A percentile compares a stretch with the other conserved stretches of the same genome.
Conservation (phyloP, 35 echinoderm and acorn worm species). For the Eucidaris tribuloides region DNA sequence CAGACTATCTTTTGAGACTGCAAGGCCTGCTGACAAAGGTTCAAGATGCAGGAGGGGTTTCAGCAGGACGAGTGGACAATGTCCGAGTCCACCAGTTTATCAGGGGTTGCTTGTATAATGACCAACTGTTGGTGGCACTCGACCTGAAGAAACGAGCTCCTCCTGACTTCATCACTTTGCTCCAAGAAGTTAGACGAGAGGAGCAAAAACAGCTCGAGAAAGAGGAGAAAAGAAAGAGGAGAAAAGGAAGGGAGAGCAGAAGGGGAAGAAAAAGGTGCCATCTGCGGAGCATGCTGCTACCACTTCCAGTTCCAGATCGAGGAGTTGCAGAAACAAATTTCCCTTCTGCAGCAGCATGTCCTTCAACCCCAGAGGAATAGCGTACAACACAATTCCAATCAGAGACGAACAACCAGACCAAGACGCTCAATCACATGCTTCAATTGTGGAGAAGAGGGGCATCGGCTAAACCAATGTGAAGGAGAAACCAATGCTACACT, state of each 20-base stretch:
- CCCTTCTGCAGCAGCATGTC: background rate
- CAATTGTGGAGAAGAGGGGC: slow-evolving; percentile 39
- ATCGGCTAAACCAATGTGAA: background rate
- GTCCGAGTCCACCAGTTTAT: background rate
- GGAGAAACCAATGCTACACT: background rate
- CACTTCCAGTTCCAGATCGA: background rate
- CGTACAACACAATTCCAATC: background rate
- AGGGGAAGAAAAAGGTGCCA: background rate
- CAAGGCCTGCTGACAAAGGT: background rate
- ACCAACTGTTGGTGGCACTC: background rate
- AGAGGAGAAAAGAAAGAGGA: background rate
- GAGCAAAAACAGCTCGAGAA: slow-evolving; percentile 23
- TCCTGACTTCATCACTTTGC: slow-evolving; percentile 17
- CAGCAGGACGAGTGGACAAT: background rate
- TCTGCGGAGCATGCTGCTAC: background rate
- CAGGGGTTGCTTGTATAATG: slow-evolving; percentile 43
- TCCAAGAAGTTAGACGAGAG: slow-evolving; percentile 28
- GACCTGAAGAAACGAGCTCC: slow-evolving; percentile 29
- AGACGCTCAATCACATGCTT: slow-evolving; percentile 10
- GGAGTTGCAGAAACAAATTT: slow-evolving; percentile 5
- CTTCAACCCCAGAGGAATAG: background rate
- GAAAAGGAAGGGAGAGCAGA: background rate
- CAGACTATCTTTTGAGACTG: slow-evolving; percentile 8
- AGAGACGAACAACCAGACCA: background rate
- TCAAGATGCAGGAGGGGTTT: background rate